Evolutionary conservation across 2,888 invertebrate genomes (phyloP), one percentile per base, ranked within the genome.

Genomic region (Meteorus cinctellus): DNA sequence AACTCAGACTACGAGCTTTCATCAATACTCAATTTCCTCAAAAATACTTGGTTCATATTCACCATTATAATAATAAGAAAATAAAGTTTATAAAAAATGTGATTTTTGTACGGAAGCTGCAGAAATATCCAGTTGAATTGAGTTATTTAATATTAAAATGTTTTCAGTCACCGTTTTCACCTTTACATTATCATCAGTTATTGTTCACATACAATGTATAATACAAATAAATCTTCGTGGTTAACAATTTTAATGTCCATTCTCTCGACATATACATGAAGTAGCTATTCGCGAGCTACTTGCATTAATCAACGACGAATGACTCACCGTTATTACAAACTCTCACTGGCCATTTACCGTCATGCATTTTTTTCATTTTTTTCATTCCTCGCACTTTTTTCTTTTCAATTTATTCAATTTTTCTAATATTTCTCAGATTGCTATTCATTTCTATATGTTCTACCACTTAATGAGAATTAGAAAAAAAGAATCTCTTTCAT

Each of bases 241-340:
- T n/a, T 68, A 71, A 71, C 34, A 71, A 60, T 71, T 36, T 27
- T 59, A 71, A 60, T 71, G 62, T 71, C 45, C 71, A 62, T 71
- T 71, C 62, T 71, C 45, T 62, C 16, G 74, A 62, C 6, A 16
- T 74, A 12, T 24, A 36, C 29, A 27, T 71, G 63, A 10, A 60
- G 69, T 74, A 65, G 74, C 67, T 74, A 75, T 72, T 51, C 27
- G 72, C 45, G 59, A 62, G 66, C 48, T 60, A 68, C 68, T 41
- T 75, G 24, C 71, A 41, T 41, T 41, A 2, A 41, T 41, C 59
- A 75, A 72, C 75, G 76, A 83, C n/a, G 6, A 8, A 79, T 86
- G 83, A 83, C 81, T 83, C 85, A 84, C 78, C 81, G 78, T 75
- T 76, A 70, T 78, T 76, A 66, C 70, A 69, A 69, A 75, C 62